Evolutionary conservation across 1,140 invertebrate species (phyloP).

Genomic region (Drosophila persimilis): DNA sequence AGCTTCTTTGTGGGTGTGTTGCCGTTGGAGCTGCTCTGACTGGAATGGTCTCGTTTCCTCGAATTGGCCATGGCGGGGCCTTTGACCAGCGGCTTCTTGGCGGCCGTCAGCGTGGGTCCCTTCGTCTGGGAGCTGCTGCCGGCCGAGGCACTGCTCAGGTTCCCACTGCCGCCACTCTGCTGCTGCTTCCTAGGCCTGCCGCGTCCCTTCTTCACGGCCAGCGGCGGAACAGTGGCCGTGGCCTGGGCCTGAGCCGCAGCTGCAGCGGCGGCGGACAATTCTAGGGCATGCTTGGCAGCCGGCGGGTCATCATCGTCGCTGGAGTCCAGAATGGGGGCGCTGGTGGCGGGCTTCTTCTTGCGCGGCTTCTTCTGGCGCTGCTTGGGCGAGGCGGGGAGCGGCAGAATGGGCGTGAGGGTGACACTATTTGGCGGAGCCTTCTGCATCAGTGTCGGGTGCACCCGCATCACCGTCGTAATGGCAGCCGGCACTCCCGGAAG

Average conservation of each 20-base stretch:
- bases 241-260: slow-evolving; percentile 21
- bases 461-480: slow-evolving; percentile 61
- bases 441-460: slow-evolving; percentile 42
- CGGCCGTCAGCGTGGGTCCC: slow-evolving; percentile 72
- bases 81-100: slow-evolving; percentile 70
- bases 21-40: slow-evolving; percentile 67
- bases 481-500: slow-evolving; percentile 74
- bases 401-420: slow-evolving; percentile 61
- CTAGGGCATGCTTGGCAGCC: slow-evolving; percentile 48
- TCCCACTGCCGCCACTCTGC: slow-evolving; percentile 49
- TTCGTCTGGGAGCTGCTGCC: slow-evolving; percentile 62
- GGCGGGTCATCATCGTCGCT: slow-evolving; percentile 77
- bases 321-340: slow-evolving; percentile 50
- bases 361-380: slow-evolving; percentile 63
- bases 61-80: slow-evolving; percentile 19
- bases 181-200: slow-evolving; percentile 72
- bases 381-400: slow-evolving; percentile 65
- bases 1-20: slow-evolving; percentile 66
- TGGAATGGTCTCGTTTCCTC: slow-evolving; percentile 50
- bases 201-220: slow-evolving; percentile 64
- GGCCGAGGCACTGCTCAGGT: slow-evolving; percentile 50
- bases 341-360: slow-evolving; percentile 55
- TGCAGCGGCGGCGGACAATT: slow-evolving; percentile 16
- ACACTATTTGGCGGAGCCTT: slow-evolving; percentile 57
- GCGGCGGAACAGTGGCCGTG: slow-evolving; percentile 14